Conservation (phyloP, 2,888 invertebrate genomes). For the Eledone cirrhosa region DNA sequence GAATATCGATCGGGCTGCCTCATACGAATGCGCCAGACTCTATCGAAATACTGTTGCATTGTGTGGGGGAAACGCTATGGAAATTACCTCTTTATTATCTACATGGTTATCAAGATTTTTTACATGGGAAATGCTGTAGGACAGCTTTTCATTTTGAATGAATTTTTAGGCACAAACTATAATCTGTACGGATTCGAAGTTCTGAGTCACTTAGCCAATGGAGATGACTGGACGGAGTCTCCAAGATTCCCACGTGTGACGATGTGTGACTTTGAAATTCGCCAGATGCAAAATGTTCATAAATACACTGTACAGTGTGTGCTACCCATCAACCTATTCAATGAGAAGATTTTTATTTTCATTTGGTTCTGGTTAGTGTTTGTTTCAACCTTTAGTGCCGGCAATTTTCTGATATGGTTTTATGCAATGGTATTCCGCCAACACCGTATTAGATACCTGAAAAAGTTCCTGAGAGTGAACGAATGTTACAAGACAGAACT, state of each 20-base stretch:
- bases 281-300: constrained; percentile 68
- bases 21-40: constrained; percentile 62
- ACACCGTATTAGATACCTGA: constrained; percentile 60
- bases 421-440: constrained; percentile 61
- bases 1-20: constrained; percentile 66
- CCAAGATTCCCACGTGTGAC: constrained; percentile 65
- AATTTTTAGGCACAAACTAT: constrained; percentile 68
- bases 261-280: constrained; percentile 66
- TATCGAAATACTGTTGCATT: constrained; percentile 65
- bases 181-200: constrained; percentile 68
- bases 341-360: constrained; percentile 68
- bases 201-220: constrained; percentile 67
- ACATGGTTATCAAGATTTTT: constrained; percentile 67
- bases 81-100: constrained; percentile 68
- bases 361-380: constrained; percentile 70
- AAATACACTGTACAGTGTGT: constrained; percentile 67
- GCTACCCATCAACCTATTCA: constrained; percentile 63
- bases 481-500: constrained; percentile 61
- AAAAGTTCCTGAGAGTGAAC: constrained; percentile 61
- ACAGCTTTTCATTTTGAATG: constrained; percentile 69
- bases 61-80: constrained; percentile 67
- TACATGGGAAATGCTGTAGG: constrained; percentile 68
- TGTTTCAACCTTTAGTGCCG: constrained; percentile 66
- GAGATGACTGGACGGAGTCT: constrained; percentile 63
- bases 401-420: constrained; percentile 68